Evolutionary conservation across 2,113 vertebrate genomes (phyloP).

Genomic region (Corythaeola cristata): DNA sequence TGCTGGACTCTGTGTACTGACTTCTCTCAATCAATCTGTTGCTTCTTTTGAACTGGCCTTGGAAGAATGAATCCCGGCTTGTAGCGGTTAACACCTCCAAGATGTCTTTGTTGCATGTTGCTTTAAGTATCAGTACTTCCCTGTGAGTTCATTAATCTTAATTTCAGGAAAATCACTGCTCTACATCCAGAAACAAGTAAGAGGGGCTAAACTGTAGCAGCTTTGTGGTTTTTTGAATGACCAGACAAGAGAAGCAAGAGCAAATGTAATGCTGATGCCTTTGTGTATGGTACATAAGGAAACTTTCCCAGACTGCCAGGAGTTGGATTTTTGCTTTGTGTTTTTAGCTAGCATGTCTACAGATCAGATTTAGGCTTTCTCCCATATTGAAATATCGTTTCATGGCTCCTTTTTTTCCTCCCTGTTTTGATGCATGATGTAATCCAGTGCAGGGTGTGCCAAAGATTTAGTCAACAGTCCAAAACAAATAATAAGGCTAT

Average conservation of each 20-base stretch:
- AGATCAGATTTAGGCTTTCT: constrained; percentile 26
- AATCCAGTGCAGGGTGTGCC: background rate
- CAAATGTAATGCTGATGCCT: background rate
- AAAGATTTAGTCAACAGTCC: background rate
- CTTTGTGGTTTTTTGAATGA: background rate
- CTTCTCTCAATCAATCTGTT: constrained; percentile 16
- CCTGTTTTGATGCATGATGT: background rate
- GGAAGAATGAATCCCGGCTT: background rate
- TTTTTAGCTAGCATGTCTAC: constrained; percentile 9
- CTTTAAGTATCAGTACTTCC: constrained; percentile 2
- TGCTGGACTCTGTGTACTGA: constrained; percentile 11
- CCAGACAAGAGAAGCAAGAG: background rate
- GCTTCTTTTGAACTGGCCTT: constrained; percentile 49
- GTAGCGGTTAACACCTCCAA: background rate
- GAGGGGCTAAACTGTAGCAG: background rate
- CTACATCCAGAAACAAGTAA: background rate
- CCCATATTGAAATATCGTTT: background rate
- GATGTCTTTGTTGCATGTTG: background rate
- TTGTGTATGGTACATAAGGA: background rate
- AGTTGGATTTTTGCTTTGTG: constrained; percentile 8
- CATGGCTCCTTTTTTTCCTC: background rate
- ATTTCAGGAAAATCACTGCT: constrained; percentile 22
- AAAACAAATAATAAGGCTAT: constrained; percentile 26
- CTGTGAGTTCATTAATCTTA: constrained; percentile 4
- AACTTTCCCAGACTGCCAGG: background rate